phyloP scores from a whole-genome alignment of 1,140 invertebrate genomes.

The Bombus affinis region DNA sequence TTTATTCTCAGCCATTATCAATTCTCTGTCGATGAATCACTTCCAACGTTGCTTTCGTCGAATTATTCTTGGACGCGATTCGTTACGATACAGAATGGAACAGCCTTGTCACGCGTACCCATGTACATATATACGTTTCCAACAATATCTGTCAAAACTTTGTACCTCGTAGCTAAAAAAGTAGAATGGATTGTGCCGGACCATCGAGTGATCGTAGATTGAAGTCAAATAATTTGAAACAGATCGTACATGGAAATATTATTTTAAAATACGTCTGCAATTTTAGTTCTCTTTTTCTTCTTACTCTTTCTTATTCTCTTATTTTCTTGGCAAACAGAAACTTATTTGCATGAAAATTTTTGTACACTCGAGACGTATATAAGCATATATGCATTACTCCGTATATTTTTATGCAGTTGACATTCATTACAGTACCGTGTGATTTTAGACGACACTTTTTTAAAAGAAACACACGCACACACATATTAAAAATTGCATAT shows the following conservation, averaged over 20 bases:
- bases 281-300: not conserved
- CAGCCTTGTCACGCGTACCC: not conserved
- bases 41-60: slow-evolving; percentile 6
- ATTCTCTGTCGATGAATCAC: slow-evolving; percentile 4
- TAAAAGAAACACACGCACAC: not conserved
- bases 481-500: not conserved
- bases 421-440: not conserved
- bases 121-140: not conserved
- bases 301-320: no score
- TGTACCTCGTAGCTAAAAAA: not conserved
- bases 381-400: not conserved
- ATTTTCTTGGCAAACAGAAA: no score
- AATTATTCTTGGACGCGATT: not conserved
- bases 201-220: not conserved
- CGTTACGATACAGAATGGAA: not conserved
- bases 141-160: not conserved
- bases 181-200: not conserved
- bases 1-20: slow-evolving; percentile 1
- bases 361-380: no score
- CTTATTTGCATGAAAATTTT: no score
- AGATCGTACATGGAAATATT: not conserved
- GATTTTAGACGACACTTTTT: not conserved
- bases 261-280: not conserved
- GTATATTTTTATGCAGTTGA: not conserved
- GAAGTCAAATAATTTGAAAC: not conserved